phyloP scores from a whole-genome alignment of 1,140 invertebrate genomes.

The Lanistes nyassanus region DNA sequence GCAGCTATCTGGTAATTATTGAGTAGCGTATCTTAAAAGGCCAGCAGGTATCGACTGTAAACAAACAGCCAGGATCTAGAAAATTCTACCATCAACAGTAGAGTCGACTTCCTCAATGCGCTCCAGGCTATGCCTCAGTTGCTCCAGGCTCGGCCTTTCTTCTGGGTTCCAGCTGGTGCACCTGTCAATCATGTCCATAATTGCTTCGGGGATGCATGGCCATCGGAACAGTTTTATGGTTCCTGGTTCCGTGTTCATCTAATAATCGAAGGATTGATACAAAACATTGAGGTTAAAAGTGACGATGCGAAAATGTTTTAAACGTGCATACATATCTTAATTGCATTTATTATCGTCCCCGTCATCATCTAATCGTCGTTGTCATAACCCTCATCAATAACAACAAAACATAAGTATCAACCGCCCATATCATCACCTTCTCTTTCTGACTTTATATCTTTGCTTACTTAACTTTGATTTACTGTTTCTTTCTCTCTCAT shows the following conservation, averaged over 20 bases:
- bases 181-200: not conserved
- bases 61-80: no score
- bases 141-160: not conserved
- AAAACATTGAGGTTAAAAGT: not conserved
- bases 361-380: not conserved
- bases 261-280: not conserved
- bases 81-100: no score
- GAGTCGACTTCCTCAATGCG: not conserved
- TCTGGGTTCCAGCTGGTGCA: conserved; percentile 1
- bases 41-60: no score
- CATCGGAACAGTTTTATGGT: not conserved
- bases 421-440: not conserved
- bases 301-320: no score
- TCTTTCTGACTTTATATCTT: not conserved
- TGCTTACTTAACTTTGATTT: not conserved
- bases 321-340: not conserved
- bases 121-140: not conserved
- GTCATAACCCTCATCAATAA: not conserved
- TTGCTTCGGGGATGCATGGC: conserved; percentile 3
- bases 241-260: conserved; percentile 6
- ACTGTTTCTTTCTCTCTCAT: not conserved
- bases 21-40: no score
- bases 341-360: not conserved
- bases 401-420: no score
- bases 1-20: no score